Base-by-base conservation (phyloP, 2,113 vertebrate species). In the Albula goreensis region DNA sequence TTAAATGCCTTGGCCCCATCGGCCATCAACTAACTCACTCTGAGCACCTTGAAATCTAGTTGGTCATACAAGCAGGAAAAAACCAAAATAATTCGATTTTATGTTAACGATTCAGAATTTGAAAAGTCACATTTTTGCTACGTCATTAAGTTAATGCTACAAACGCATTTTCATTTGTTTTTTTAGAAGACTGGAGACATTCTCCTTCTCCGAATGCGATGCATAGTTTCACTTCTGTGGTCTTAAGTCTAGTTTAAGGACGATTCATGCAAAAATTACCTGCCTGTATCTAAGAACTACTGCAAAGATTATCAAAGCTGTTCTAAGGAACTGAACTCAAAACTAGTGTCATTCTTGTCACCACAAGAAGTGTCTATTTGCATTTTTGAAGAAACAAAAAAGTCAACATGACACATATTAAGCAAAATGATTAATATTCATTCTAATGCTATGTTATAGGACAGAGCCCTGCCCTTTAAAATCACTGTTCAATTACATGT, bases 181-280 rank as follows among this genome's bases (percentile, higher is more conserved):
- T 80, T 49, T 89, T 84, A 85, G 90, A 90, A 87, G 66, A 90
- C 19, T 41, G 52, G 80, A 82, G 82, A 78, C 90, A 88, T 88
- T 90, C 90, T 90, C 86, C 86, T 88, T 90, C 90, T 90, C 86
- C 86, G 91, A 93, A 93, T 93, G 92, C 90, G 91, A 95, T 96
- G 94, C 94, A 95, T 96, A 94, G 93, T 92, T 92, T 93, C 41
- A 50, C 60, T 87, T 86, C 87, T 82, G 85, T 92, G 90, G 89
- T 92, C 92, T 48, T 92, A 87, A 93, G 19, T 87, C 87, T 79
- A 84, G 90, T 78, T 70, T 51, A 80, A 49, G 79, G 77, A 84
- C 49, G 31, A 53, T 83, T 87, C 88, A 88, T 89, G 88, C 89
- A 88, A 93, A 93, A 90, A 93, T 89, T 91, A 92, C 89, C 86